Evolutionary conservation across 1,140 invertebrate genomes (phyloP), one percentile per base, ranked within the genome.

Genomic region (Danaus melanippus): DNA sequence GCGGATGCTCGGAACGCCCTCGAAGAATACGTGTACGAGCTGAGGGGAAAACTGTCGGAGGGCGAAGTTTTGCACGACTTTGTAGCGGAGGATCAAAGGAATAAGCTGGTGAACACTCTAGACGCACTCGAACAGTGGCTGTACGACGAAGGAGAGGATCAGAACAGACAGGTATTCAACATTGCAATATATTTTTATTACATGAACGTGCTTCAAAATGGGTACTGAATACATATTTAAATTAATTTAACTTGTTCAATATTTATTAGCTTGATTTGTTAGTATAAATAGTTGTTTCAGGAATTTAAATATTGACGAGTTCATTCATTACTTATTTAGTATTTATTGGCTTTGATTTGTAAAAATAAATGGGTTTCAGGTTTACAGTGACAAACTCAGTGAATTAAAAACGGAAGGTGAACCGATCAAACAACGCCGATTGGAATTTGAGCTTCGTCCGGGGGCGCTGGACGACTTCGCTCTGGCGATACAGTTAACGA

Each of bases 21-120:
- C 0, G 98, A 99, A 85, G 98, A 99, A 86, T 99, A 98, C 75
- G 95, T 99, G 11, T 99, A 99, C 79, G 97, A 99, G 64, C 90
- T 98, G 76, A 90, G 98, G 53, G 92, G 93, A 17, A 96, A 97
- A 77, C 63, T 77, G 49, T 89, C 86, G 8, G 89, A 92, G 54
- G 93, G 93, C 12, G 93, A 93, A 54, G 89, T 93, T 17, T 88
- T 97, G 15, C 92, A 93, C 53, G 88, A 91, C 8, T 99, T 92
- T 74, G 90, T 97, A 2, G 88, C 91, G 4, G 93, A 96, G 56
- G 74, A 87, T 7, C 93, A 95, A 56, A 89, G 92, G 62, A 88
- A 90, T 49, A 67, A 85, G 0, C 91, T 98, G 53, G 90, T 91
- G 42, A 74, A 84, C 53, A 86, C 91, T 53, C 89, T 99, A 9